A percentile compares a stretch with the other conserved stretches of the same genome.
phyloP scores from a whole-genome alignment of 2,888 invertebrate species.

The Athalia cordata region DNA sequence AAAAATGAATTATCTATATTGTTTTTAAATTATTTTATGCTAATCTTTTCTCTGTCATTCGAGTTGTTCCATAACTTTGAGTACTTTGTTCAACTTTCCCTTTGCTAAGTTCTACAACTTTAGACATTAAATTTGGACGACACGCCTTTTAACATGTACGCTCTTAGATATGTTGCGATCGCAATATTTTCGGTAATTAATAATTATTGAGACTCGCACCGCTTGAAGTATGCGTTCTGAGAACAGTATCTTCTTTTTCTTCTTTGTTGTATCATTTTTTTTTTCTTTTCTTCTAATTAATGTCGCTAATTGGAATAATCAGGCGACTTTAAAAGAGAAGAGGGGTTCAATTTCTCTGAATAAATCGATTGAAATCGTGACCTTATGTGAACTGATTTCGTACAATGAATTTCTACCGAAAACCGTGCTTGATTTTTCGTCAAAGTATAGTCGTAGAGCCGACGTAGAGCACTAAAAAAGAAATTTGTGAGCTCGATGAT shows the following conservation, averaged over 20 bases:
- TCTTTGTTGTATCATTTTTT: too few species aligned
- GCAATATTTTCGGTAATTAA: not conserved
- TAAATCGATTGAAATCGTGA: too few species aligned
- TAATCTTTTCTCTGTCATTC: not conserved
- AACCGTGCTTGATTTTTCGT: not conserved
- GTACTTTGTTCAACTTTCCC: constrained; percentile 7
- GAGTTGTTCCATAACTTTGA: not conserved
- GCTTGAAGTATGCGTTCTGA: not conserved
- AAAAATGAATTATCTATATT: not conserved
- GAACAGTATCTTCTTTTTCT: too few species aligned
- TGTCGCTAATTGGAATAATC: too few species aligned
- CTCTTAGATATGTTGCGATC: constrained; percentile 8
- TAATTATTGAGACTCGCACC: not conserved
- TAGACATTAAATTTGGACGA: constrained; percentile 6
- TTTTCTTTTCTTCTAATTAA: too few species aligned
- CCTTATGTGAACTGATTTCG: too few species aligned
- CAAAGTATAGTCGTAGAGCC: not conserved
- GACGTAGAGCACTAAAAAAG: not conserved
- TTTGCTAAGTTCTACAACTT: not conserved
- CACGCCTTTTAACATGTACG: not conserved
- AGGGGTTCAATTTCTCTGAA: too few species aligned
- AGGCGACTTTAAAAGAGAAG: too few species aligned
- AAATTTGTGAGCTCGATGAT: constrained; percentile 46
- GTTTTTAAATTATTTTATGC: not conserved
- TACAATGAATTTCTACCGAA: not conserved